A percentile compares a stretch with the other conserved stretches of the same genome.
These are phyloP conservation scores for Pelochelys cantorii DNA, from an alignment of 2,797 vertebrate genomes.

Conservation along the genomic window DNA sequence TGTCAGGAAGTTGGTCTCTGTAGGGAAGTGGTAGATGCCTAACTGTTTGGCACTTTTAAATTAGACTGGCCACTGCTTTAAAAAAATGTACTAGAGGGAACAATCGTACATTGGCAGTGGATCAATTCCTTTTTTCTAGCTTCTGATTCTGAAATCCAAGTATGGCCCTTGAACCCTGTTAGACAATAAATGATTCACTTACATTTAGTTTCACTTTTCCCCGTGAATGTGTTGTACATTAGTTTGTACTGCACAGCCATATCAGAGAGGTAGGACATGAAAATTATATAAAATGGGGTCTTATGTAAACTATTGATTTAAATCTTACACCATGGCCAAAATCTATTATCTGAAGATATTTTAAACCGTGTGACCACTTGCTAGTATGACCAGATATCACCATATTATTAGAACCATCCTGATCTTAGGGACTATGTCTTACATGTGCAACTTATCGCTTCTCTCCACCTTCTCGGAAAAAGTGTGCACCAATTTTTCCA, in stretches of 20 bases:
- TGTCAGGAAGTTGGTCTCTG: not conserved
- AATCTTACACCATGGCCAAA: not conserved
- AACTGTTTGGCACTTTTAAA: not conserved
- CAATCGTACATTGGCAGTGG: not conserved
- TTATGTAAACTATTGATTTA: not conserved
- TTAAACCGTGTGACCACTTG: not conserved
- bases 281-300: not conserved
- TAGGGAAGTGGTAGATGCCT: fast-evolving
- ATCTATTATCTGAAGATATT: not conserved
- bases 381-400: not conserved
- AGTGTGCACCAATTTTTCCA: not conserved
- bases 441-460: not conserved
- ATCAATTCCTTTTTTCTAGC: fast-evolving
- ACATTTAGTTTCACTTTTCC: not conserved
- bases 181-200: not conserved
- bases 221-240: not conserved
- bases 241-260: not conserved
- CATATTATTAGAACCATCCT: not conserved
- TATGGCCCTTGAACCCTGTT: not conserved
- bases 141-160: not conserved
- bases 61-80: not conserved
- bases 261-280: not conserved
- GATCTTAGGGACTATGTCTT: not conserved
- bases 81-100: not conserved
- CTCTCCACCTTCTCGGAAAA: fast-evolving